Percentiles rank a stretch among this genome's conserved stretches.
These are phyloP conservation scores for Menidia beryllina DNA, from an alignment of 2,113 vertebrate genomes.

Conservation along the genomic window DNA sequence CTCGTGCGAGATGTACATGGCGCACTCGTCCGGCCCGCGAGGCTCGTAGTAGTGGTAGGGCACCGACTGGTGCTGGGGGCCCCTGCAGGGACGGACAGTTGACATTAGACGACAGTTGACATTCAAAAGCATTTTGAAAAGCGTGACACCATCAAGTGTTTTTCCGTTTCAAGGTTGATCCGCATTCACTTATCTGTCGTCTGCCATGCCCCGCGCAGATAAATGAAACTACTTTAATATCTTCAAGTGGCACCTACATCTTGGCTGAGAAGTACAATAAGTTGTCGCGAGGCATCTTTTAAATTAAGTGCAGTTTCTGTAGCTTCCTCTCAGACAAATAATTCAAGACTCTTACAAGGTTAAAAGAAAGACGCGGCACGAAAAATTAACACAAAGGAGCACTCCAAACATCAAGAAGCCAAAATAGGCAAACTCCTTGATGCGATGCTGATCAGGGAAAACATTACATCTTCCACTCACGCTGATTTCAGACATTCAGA, in stretches of 20 bases:
- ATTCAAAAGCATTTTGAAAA: constrained; percentile 48
- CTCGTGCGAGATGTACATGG: constrained; percentile 98
- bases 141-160: constrained; percentile 27
- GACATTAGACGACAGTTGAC: constrained; percentile 33
- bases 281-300: too few species aligned
- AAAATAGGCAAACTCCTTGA: not conserved
- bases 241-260: constrained; percentile 36
- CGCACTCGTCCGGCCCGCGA: constrained; percentile 91
- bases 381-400: too few species aligned
- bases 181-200: constrained; percentile 37
- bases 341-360: not conserved
- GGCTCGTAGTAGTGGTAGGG: constrained; percentile 99
- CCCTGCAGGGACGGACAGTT: constrained; percentile 76
- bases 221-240: constrained; percentile 33
- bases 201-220: not conserved
- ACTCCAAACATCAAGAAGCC: too few species aligned
- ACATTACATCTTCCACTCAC: not conserved
- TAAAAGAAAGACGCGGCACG: too few species aligned
- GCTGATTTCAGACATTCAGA: not conserved
- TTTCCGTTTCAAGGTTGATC: constrained; percentile 26
- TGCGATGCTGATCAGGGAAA: not conserved
- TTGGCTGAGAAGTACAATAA: not conserved
- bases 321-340: constrained; percentile 1
- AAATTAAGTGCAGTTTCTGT: not conserved
- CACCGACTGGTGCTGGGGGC: constrained; percentile 88